Evolutionary conservation across 2,797 vertebrate species (phyloP).

Genomic region (Hemitrygon akajei): DNA sequence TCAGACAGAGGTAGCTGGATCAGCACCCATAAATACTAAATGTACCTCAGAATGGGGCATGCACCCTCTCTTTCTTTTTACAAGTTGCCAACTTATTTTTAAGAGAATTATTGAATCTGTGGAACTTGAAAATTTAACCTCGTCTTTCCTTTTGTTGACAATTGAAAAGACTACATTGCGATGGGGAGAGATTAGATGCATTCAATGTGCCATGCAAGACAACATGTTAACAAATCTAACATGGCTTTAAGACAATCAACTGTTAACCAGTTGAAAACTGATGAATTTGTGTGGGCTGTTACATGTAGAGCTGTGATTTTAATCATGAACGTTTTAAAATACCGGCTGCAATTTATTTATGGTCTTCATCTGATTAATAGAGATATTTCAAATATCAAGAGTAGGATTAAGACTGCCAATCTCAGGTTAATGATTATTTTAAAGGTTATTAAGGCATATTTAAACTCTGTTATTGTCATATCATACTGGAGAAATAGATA

Average conservation of each 20-base stretch:
- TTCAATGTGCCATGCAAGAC: background rate
- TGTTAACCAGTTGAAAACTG: background rate
- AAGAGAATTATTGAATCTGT: background rate
- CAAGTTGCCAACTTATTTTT: background rate
- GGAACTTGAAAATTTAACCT: background rate
- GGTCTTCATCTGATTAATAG: background rate
- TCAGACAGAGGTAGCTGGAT: background rate
- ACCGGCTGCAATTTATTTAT: background rate
- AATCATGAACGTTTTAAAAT: background rate
- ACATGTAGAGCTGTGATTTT: background rate
- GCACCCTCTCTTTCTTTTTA: background rate
- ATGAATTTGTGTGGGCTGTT: background rate
- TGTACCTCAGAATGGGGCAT: no score
- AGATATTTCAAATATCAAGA: background rate
- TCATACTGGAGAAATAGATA: background rate
- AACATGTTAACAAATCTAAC: background rate
- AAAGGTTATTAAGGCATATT: background rate
- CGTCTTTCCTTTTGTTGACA: background rate
- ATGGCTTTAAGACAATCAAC: background rate
- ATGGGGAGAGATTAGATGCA: background rate
- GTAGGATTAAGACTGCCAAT: background rate
- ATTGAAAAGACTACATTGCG: background rate
- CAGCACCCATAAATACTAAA: background rate
- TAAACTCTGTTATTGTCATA: background rate
- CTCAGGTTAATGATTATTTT: background rate